phyloP scores from a whole-genome alignment of 2,888 invertebrate genomes.

The Sphecodes monilicornis region DNA sequence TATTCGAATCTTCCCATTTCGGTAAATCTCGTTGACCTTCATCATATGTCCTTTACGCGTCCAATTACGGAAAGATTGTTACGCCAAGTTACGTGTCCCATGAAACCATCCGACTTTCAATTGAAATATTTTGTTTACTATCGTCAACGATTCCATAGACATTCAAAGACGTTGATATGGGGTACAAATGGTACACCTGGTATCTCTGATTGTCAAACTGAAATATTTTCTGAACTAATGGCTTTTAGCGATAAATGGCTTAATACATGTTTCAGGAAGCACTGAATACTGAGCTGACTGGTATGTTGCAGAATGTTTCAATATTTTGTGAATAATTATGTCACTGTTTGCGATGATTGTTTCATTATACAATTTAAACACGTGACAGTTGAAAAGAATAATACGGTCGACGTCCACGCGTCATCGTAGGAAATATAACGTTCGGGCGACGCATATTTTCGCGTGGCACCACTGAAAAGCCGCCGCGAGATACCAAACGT shows the following conservation, averaged over 20 bases:
- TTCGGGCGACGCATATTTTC: constrained; percentile 32
- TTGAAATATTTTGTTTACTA: background rate
- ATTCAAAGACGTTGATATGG: background rate
- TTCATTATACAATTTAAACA: background rate
- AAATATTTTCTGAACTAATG: background rate
- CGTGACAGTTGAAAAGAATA: background rate
- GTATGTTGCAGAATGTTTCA: background rate
- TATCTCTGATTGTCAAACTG: background rate
- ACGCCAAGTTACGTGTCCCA: background rate
- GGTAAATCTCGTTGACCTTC: background rate
- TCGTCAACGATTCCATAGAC: background rate
- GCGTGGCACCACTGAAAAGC: constrained; percentile 18
- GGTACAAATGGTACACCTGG: background rate
- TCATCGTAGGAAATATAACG: constrained; percentile 4
- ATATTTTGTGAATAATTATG: background rate
- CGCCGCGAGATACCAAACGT: constrained; percentile 35
- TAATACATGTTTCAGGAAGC: background rate
- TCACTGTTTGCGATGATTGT: no score
- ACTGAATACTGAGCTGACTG: background rate
- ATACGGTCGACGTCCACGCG: background rate
- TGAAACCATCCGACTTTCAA: background rate
- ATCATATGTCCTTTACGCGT: background rate
- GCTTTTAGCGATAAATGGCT: background rate
- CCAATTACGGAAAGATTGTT: background rate
- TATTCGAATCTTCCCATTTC: background rate